These are phyloP conservation scores for Diarsia dahlii DNA, from an alignment of 2,888 invertebrate species.

Conservation along the genomic window DNA sequence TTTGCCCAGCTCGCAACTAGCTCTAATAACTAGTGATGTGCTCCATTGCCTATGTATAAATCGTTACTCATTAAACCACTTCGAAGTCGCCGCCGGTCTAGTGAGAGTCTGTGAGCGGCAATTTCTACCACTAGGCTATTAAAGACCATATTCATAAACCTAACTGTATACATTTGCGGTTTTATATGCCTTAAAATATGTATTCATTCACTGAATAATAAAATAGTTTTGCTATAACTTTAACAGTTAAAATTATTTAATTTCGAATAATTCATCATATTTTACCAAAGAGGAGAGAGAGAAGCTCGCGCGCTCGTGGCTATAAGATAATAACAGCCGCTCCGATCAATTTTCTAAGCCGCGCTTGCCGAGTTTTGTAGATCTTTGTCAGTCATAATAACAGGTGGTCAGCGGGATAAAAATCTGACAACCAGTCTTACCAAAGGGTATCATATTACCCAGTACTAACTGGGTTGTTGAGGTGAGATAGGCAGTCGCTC, in stretches of 20 bases:
- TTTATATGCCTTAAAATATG: background rate
- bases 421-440: too few species aligned
- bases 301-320: too few species aligned
- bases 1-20: background rate
- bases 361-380: too few species aligned
- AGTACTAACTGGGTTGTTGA: too few species aligned
- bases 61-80: background rate
- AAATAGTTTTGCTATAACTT: background rate
- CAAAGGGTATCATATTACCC: too few species aligned
- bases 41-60: background rate
- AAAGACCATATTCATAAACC: background rate
- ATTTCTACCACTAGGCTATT: background rate
- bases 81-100: constrained; percentile 2
- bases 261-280: background rate
- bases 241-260: background rate
- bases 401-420: too few species aligned
- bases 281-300: background rate
- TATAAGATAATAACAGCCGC: too few species aligned
- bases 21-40: constrained; percentile 6
- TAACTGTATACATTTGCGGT: background rate
- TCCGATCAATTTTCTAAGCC: too few species aligned
- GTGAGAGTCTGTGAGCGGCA: constrained; percentile 3
- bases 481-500: too few species aligned
- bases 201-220: background rate
- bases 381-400: too few species aligned